Evolutionary conservation across 2,113 vertebrate species (phyloP).

Genomic region (Platysternon megacephalum): DNA sequence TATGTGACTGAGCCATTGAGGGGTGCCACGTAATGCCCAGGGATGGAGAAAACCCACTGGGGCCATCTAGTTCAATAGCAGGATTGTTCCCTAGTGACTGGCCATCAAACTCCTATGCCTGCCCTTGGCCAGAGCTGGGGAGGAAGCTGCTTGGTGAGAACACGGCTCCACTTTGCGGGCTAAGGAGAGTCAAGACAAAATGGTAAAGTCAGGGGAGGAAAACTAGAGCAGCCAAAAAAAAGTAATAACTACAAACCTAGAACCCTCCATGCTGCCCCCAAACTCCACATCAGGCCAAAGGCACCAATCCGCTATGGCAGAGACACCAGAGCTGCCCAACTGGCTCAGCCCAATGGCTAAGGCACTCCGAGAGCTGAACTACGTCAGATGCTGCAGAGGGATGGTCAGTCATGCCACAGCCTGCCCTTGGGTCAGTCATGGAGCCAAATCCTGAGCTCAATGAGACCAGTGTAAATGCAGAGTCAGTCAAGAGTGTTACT

Average conservation of each 20-base stretch:
- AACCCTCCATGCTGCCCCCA: too few relatives aligned
- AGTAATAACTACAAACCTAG: too few relatives aligned
- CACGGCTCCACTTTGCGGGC: background rate
- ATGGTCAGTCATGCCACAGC: too few relatives aligned
- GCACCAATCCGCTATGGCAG: too few relatives aligned
- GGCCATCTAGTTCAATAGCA: too few relatives aligned
- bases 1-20: background rate
- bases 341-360: too few relatives aligned
- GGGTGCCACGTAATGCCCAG: background rate
- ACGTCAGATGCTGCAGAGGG: too few relatives aligned
- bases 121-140: background rate
- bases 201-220: background rate
- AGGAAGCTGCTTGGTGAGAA: background rate
- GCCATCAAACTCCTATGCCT: background rate
- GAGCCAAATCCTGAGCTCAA: background rate
- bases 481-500: too few relatives aligned
- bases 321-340: too few relatives aligned
- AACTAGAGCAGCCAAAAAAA: too few relatives aligned
- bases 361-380: too few relatives aligned
- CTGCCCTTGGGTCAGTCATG: background rate
- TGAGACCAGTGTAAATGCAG: background rate
- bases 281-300: too few relatives aligned
- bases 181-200: background rate
- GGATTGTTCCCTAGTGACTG: background rate
- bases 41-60: background rate